Conservation (phyloP, 1,140 invertebrate species). For the Cylas formicarius region DNA sequence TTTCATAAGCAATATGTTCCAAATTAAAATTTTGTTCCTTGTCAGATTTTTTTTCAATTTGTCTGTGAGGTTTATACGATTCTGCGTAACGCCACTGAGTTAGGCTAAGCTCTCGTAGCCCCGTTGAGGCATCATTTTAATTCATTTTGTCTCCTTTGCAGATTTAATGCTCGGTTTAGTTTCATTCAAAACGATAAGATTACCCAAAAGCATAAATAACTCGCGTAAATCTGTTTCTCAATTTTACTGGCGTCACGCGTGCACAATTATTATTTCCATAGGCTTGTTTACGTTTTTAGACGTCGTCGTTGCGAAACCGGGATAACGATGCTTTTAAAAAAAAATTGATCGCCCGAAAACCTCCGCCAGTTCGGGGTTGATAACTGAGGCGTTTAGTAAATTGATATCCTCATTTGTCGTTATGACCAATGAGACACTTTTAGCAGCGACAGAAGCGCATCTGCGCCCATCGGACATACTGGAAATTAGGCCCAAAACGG, state of each 20-base stretch:
- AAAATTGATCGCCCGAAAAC: too few relatives aligned
- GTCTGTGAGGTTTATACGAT: too few relatives aligned
- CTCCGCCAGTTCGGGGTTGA: conserved; percentile 11
- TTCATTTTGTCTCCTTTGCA: conserved; percentile 33
- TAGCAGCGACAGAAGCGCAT: conserved; percentile 25
- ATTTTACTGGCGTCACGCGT: conserved; percentile 29
- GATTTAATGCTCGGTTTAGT: conserved; percentile 36
- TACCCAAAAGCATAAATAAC: conserved; percentile 33
- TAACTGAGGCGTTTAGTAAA: conserved; percentile 8
- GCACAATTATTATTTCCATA: conserved; percentile 19
- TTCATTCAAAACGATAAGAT: conserved; percentile 33
- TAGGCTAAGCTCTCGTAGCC: conserved; percentile 15
- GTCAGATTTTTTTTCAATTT: too few relatives aligned
- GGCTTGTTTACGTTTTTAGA: conserved; percentile 13
- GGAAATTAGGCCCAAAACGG: conserved; percentile 19
- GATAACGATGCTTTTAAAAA: too few relatives aligned
- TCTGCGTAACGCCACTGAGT: conserved; percentile 10
- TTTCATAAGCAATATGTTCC: too few relatives aligned
- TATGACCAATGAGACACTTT: conserved; percentile 29
- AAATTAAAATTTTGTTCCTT: too few relatives aligned
- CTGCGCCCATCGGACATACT: conserved; percentile 21
- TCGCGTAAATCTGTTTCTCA: conserved; percentile 27
- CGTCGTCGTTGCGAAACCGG: too few relatives aligned
- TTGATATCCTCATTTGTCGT: conserved; percentile 23
- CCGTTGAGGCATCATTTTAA: conserved; percentile 29